Conservation (phyloP, 2,888 invertebrate genomes). For the Myopa tessellatipennis region DNA sequence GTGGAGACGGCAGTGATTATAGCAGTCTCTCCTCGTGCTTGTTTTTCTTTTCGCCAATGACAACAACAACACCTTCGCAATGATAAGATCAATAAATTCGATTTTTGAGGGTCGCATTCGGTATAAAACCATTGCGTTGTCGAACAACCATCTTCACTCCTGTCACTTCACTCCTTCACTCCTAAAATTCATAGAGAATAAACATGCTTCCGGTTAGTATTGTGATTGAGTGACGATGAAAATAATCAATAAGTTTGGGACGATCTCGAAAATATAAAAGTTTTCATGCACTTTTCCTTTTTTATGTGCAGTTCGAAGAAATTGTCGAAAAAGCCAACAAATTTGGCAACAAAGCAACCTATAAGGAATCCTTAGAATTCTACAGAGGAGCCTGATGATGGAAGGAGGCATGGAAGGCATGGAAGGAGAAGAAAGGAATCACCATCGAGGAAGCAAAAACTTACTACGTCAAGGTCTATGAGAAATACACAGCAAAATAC, state of each 20-base stretch:
- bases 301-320: constrained; percentile 73
- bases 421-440: constrained; percentile 85
- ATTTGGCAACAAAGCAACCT: constrained; percentile 79
- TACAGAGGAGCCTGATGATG: constrained; percentile 91
- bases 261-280: too few species aligned
- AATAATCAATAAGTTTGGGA: too few species aligned
- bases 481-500: constrained; percentile 70
- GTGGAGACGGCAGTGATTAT: not conserved
- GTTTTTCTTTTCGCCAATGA: not conserved
- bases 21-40: not conserved
- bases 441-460: constrained; percentile 82
- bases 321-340: constrained; percentile 81
- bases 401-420: constrained; percentile 94
- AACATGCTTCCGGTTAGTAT: constrained; percentile 58
- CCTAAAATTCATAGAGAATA: constrained; percentile 44
- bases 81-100: constrained; percentile 42
- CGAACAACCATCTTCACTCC: not conserved
- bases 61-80: not conserved
- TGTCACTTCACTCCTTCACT: constrained; percentile 26
- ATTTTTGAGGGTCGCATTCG: not conserved
- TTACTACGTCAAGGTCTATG: constrained; percentile 81
- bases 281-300: not conserved
- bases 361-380: constrained; percentile 82
- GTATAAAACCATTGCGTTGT: constrained; percentile 39
- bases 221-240: not conserved